A percentile compares a stretch with the other conserved stretches of the same genome.
Evolutionary conservation across 2,797 vertebrate genomes (phyloP).

Genomic region (Spinibarbus caldwelli): DNA sequence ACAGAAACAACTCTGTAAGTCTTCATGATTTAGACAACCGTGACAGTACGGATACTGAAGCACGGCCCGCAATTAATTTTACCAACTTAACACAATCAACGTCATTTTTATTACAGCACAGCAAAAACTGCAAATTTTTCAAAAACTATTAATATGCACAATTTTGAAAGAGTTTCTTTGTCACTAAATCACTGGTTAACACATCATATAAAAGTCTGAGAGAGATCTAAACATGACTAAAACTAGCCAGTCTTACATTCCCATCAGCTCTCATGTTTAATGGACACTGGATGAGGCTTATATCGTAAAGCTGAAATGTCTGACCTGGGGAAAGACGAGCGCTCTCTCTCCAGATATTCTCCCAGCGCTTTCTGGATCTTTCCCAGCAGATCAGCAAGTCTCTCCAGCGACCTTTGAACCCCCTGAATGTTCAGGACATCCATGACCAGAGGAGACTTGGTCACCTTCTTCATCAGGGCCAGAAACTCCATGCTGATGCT

Average conservation of each 20-base stretch:
- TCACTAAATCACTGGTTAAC: rapidly evolving
- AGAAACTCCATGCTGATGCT: conserved; percentile 99
- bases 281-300: background rate
- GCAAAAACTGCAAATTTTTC: background rate
- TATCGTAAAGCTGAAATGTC: background rate
- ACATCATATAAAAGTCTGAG: background rate
- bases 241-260: too few relatives aligned
- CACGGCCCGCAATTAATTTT: background rate
- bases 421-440: conserved; percentile 99
- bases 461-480: conserved; percentile 99
- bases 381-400: conserved; percentile 94
- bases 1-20: background rate
- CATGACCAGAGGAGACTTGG: conserved; percentile 98
- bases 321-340: conserved; percentile 97
- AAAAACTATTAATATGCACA: too few relatives aligned
- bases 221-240: too few relatives aligned
- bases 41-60: background rate
- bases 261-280: too few relatives aligned
- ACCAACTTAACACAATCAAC: background rate
- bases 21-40: too few relatives aligned
- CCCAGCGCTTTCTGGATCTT: conserved; percentile 99
- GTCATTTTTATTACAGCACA: background rate
- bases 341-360: conserved; percentile 96
- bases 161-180: background rate
- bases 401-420: conserved; percentile 95